These are phyloP conservation scores for Lontra canadensis DNA, from an alignment of 2,113 vertebrate genomes.

Conservation along the genomic window DNA sequence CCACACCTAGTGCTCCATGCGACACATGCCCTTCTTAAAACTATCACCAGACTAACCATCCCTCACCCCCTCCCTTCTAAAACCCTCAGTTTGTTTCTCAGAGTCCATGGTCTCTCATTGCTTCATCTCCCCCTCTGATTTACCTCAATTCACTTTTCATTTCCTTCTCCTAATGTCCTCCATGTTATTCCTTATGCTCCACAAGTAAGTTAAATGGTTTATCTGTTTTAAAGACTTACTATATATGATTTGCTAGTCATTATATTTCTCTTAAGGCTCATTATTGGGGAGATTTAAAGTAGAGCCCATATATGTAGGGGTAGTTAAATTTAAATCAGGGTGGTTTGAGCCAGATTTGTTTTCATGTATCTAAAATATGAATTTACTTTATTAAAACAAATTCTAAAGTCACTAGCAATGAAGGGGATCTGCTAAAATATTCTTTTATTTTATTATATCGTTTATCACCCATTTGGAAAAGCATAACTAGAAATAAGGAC, in stretches of 20 bases:
- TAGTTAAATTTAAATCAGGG: neutral
- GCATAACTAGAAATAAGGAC: neutral
- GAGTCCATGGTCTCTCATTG: too few species aligned
- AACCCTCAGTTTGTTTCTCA: too few species aligned
- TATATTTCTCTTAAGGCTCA: neutral
- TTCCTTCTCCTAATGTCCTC: too few species aligned
- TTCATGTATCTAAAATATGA: neutral
- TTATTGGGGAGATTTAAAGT: neutral
- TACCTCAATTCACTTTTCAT: too few species aligned
- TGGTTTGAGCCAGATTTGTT: neutral
- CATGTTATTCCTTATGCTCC: too few species aligned
- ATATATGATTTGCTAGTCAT: neutral
- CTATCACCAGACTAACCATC: too few species aligned
- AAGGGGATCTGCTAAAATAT: neutral
- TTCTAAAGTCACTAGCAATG: neutral
- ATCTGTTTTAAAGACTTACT: neutral
- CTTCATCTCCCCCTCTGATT: too few species aligned
- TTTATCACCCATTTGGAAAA: neutral
- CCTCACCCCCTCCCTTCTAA: too few species aligned
- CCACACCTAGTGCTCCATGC: too few species aligned
- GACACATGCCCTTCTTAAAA: too few species aligned
- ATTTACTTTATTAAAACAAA: conserved; percentile 23
- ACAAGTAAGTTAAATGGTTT: neutral
- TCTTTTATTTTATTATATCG: neutral
- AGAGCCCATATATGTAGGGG: neutral